Evolutionary conservation across 2,797 vertebrate genomes (phyloP).

Genomic region (Alca torda): DNA sequence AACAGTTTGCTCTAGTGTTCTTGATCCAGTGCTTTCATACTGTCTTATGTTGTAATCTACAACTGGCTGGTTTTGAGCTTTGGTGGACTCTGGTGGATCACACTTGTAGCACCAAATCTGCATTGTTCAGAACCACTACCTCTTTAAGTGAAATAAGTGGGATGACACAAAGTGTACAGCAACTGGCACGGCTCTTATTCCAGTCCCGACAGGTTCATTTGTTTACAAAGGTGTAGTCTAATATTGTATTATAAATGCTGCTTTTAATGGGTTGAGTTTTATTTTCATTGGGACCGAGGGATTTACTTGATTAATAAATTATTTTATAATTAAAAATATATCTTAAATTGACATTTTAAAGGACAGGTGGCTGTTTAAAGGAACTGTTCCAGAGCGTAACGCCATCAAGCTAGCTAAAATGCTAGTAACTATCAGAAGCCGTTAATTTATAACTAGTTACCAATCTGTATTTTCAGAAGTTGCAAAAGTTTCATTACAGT

Average conservation of each 20-base stretch:
- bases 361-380: background rate
- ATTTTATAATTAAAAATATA: background rate
- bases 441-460: background rate
- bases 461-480: background rate
- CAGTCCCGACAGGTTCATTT: background rate
- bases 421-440: background rate
- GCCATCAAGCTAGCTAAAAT: background rate
- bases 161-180: background rate
- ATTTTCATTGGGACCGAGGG: background rate
- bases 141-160: background rate
- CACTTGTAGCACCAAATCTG: background rate
- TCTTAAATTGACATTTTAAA: background rate
- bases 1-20: background rate
- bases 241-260: background rate
- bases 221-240: background rate
- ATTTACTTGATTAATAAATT: background rate
- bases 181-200: background rate
- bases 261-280: background rate
- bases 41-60: background rate
- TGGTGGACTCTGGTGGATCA: background rate
- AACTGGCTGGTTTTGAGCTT: background rate
- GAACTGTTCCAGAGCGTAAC: background rate
- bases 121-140: background rate
- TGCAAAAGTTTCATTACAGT: background rate
- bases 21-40: background rate